Percentiles rank a stretch among this genome's conserved stretches.
Evolutionary conservation across 2,797 vertebrate genomes (phyloP).

Genomic region (Eospalax fontanierii): DNA sequence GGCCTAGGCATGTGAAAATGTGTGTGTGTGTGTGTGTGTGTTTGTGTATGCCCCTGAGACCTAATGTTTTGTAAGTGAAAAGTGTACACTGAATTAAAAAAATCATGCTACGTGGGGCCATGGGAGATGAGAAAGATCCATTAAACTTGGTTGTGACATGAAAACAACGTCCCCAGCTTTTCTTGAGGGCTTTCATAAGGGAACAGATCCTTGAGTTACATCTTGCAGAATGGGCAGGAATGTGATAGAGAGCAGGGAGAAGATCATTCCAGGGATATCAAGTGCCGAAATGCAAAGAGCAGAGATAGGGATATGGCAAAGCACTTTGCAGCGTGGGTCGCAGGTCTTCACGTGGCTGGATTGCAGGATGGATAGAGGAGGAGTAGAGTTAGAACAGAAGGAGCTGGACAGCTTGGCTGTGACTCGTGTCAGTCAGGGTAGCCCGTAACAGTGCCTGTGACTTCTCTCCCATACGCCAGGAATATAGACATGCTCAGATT

Average conservation of each 20-base stretch:
- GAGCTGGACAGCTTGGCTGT: neutral
- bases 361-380: neutral
- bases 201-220: neutral
- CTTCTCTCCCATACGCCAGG: neutral
- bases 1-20: neutral
- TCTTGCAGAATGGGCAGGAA: neutral
- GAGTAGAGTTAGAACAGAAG: neutral
- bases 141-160: neutral
- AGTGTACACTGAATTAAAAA: neutral
- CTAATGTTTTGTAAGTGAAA: slow-evolving; percentile 27
- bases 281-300: neutral
- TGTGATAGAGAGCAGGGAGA: neutral
- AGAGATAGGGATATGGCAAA: neutral
- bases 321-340: neutral
- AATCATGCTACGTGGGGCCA: neutral
- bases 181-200: neutral
- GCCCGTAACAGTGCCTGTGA: neutral
- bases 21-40: neutral
- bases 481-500: neutral
- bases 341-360: neutral
- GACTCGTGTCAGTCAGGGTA: neutral
- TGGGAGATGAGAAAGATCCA: neutral
- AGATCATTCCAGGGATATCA: neutral
- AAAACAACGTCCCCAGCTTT: neutral
- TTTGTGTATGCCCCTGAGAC: neutral